Evolutionary conservation across 2,888 invertebrate species (phyloP).

Genomic region (Cephus pygmeus): DNA sequence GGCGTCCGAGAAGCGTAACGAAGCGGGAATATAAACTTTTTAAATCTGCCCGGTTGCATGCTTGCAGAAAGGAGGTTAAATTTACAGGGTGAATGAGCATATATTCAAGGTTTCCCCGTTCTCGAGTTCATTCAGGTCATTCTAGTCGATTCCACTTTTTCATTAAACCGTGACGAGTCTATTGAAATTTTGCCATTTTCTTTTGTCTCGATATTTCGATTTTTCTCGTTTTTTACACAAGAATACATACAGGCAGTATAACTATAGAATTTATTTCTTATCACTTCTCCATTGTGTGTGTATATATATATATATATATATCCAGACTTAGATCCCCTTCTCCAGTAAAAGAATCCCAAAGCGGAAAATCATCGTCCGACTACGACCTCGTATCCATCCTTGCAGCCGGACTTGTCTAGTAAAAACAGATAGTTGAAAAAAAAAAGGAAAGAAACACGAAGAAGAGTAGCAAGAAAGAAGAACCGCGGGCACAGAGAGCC

Average conservation of each 20-base stretch:
- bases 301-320: not conserved
- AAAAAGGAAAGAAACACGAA: not conserved
- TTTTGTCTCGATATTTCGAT: not conserved
- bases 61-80: conserved; percentile 32
- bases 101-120: conserved; percentile 25
- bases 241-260: conserved; percentile 41
- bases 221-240: not conserved
- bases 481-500: not conserved
- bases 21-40: conserved; percentile 26
- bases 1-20: conserved; percentile 26
- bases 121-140: conserved; percentile 16
- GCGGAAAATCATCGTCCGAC: not conserved
- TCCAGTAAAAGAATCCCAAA: not conserved
- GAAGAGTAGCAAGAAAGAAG: not conserved
- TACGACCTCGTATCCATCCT: conserved; percentile 22
- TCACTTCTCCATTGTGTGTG: not conserved
- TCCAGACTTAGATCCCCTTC: not conserved
- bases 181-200: no score
- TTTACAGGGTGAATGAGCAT: conserved; percentile 27
- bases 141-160: conserved; percentile 23
- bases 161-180: not conserved
- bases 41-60: conserved; percentile 33
- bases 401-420: conserved; percentile 13
- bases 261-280: not conserved
- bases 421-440: conserved; percentile 1